Conservation (phyloP, 2,797 vertebrate species). For the Acanthurus lineatus region DNA sequence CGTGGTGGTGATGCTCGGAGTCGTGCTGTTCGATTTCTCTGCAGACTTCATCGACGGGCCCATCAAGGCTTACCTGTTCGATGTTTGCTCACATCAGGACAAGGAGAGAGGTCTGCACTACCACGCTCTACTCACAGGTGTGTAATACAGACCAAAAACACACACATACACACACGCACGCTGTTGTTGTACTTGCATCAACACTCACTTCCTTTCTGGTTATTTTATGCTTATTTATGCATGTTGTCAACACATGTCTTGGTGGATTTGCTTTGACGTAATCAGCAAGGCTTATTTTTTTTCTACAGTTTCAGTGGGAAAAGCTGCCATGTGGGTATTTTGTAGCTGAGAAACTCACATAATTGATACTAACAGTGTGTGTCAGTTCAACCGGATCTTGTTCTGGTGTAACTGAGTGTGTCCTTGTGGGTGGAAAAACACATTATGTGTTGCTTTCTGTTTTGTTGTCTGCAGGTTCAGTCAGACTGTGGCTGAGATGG, state of each 20-base stretch:
- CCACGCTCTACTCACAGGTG: constrained; percentile 97
- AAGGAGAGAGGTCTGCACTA: constrained; percentile 96
- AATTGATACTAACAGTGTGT: background rate
- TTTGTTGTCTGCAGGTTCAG: too few relatives aligned
- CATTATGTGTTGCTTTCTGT: background rate
- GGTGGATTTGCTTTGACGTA: background rate
- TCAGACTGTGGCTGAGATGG: too few relatives aligned
- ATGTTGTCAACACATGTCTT: background rate
- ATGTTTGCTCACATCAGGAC: constrained; percentile 94
- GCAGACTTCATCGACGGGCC: constrained; percentile 98
- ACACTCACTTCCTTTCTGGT: background rate
- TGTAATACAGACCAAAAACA: constrained; percentile 25
- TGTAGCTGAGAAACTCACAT: background rate
- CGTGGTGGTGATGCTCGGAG: constrained; percentile 93
- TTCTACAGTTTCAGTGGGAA: background rate
- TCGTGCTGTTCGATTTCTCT: constrained; percentile 97
- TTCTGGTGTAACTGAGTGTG: background rate
- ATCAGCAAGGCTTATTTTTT: background rate
- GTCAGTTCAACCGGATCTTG: background rate
- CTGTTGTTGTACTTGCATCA: background rate
- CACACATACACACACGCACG: background rate
- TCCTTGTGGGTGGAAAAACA: background rate
- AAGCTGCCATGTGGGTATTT: background rate
- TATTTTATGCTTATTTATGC: background rate
- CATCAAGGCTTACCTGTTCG: constrained; percentile 98